Percentiles rank a stretch among this genome's conserved stretches.
These are phyloP conservation scores for Cygnus buccinator DNA, from an alignment of 2,113 vertebrate species.

Conservation along the genomic window DNA sequence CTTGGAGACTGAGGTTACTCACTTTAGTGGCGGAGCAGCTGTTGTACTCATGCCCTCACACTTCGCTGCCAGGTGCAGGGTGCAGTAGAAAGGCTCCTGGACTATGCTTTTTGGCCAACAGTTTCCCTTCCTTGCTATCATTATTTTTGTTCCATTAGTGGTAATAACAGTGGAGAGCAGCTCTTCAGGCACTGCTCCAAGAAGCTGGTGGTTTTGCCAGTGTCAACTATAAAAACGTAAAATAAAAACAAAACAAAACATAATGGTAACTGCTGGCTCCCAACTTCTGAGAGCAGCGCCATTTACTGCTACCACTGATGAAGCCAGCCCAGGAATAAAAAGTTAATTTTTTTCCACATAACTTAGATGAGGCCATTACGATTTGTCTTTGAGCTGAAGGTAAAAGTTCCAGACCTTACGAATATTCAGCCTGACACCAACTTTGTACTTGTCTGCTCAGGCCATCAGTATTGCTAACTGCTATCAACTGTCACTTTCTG, in stretches of 20 bases:
- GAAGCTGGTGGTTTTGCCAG: background rate
- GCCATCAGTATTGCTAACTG: background rate
- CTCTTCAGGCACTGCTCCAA: background rate
- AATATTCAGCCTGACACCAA: fast-evolving
- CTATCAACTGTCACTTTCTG: fast-evolving
- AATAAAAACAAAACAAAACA: background rate
- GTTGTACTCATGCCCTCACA: background rate
- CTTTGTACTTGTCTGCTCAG: background rate
- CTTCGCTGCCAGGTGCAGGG: background rate
- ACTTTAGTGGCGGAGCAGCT: background rate
- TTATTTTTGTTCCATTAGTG: background rate
- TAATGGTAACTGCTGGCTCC: background rate
- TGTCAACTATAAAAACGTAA: background rate
- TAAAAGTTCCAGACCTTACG: background rate
- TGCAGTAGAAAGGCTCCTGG: background rate
- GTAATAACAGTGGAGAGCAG: background rate
- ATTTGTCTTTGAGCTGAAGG: background rate
- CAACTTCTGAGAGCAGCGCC: background rate
- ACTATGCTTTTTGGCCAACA: background rate
- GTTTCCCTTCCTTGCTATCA: background rate
- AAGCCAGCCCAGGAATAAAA: background rate
- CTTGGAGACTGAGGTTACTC: background rate
- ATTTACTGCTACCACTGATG: background rate
- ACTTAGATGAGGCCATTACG: background rate
- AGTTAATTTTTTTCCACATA: background rate